Conservation (phyloP, 2,113 vertebrate species). For the western clawed frog (Xenopus tropicalis) region UCB_Xtro_10.0 CM004451.2:83355001-83355500, state of each 20-base stretch:
- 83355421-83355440: too few relatives aligned
- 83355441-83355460: too few relatives aligned
- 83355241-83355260: slow-evolving; percentile 12
- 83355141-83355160: slow-evolving; percentile 23
- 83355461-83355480: too few relatives aligned
- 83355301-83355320: too few relatives aligned
- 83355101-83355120: slow-evolving; percentile 41
- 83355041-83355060: neutral
- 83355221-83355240: slow-evolving; percentile 1
- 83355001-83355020: too few relatives aligned
- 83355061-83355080: slow-evolving; percentile 22
- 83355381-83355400: too few relatives aligned
- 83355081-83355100: slow-evolving; percentile 25
- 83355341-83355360: too few relatives aligned
- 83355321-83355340: too few relatives aligned
- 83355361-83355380: too few relatives aligned
- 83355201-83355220: slow-evolving; percentile 24
- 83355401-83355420: too few relatives aligned
- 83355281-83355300: neutral
- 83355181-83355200: slow-evolving; percentile 17
- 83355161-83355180: slow-evolving; percentile 21
- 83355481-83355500: too few relatives aligned
- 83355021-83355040: neutral
- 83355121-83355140: slow-evolving; percentile 40
- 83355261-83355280: neutral